Evolutionary conservation across 2,888 invertebrate genomes (phyloP), one percentile per base, ranked within the genome.

Genomic region (Lycaena phlaeas): DNA sequence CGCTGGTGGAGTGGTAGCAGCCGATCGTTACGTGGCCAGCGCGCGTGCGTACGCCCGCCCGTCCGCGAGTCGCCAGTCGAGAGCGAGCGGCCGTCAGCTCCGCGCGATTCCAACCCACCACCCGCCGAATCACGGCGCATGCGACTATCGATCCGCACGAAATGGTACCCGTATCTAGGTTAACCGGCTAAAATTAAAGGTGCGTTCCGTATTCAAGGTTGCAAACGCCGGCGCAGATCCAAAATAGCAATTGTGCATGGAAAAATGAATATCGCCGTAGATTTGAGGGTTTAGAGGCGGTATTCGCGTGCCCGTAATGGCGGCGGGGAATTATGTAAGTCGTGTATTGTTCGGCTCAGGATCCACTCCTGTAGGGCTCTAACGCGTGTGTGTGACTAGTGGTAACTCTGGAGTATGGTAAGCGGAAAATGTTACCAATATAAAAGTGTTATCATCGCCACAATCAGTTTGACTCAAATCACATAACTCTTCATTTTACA

Each of bases 141-240:
- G 81, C 76, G 76, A 53, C 57, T 59, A 73, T 81, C 79, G 76
- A 81, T 79, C 71, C 73, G 59, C 69, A 65, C 65, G 62, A 64
- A 73, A 74, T 68, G 74, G 74, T 67, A 63, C 70, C 70, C 67
- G 75, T 70, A 82, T 74, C 78, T 82, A 82, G 82, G 82, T 82
- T 82, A 82, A 68, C 77, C 81, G 79, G 78, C 82, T 82, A 82
- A 78, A 79, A 74, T 81, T 79, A 81, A 81, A 82, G 82, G 82
- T 82, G 79, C 79, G 81, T 81, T 75, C 72, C 63, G 58, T 68
- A 72, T 76, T 79, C 81, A 81, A 81, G 81, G 81, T 77, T 79
- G 74, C 64, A 61, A 70, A 39, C 76, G 77, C 79, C 74, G 70
- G 78, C 79, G 77, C 79, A 76, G 73, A 65, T 63, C 73, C 66